A percentile compares a stretch with the other conserved stretches of the same genome.
Conservation (phyloP, 2,113 vertebrate species). For the Muntiacus muntjak region DNA sequence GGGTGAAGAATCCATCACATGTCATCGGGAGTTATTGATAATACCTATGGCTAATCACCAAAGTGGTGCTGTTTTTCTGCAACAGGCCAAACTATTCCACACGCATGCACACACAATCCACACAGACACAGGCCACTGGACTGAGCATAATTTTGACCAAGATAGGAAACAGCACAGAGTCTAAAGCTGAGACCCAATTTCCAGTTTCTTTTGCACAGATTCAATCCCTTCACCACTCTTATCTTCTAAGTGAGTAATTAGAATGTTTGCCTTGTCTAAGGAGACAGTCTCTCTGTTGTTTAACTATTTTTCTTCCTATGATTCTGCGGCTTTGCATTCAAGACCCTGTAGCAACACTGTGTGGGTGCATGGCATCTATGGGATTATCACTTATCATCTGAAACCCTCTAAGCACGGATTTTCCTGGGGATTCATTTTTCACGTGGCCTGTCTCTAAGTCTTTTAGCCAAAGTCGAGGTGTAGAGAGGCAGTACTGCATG, state of each 20-base stretch:
- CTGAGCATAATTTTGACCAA: not conserved
- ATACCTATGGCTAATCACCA: not conserved
- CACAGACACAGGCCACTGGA: not conserved
- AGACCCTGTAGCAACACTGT: not conserved
- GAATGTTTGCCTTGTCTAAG: not conserved
- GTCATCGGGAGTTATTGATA: not conserved
- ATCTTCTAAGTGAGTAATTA: not conserved
- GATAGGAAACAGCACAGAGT: not conserved
- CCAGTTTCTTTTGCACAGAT: not conserved
- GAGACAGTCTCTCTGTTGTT: not conserved
- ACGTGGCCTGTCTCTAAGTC: not conserved
- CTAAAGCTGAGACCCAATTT: not conserved
- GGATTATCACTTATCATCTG: not conserved
- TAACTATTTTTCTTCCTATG: not conserved
- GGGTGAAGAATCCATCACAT: not conserved
- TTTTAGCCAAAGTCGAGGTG: not conserved
- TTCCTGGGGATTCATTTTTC: not conserved
- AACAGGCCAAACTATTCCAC: not conserved
- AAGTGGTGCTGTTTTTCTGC: not conserved
- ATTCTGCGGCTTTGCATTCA: not conserved
- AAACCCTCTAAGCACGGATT: not conserved
- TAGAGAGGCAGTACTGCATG: not conserved
- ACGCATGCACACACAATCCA: not conserved
- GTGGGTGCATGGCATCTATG: not conserved
- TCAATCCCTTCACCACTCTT: not conserved